Conservation (phyloP, 2,888 invertebrate genomes). For the Lochmaea crataegi region DNA sequence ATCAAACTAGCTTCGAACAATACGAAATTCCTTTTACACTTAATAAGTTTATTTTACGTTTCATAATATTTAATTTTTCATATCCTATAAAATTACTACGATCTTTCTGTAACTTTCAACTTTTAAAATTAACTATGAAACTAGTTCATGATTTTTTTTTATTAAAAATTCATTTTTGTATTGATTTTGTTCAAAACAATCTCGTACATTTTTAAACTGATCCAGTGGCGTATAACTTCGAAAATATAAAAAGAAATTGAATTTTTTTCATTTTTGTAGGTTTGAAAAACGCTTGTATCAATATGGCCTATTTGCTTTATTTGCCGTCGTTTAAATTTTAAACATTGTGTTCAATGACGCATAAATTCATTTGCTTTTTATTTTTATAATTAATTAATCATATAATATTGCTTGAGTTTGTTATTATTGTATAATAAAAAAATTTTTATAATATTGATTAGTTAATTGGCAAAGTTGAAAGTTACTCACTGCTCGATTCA, state of each 20-base stretch:
- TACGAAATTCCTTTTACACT: not conserved
- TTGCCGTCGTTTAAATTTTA: no score
- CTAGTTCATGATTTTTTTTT: not conserved
- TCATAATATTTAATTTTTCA: slow-evolving; percentile 9
- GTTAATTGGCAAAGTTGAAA: not conserved
- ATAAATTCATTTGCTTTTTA: no score
- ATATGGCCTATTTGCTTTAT: no score
- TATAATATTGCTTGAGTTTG: no score
- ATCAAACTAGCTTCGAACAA: not conserved
- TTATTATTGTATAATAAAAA: no score
- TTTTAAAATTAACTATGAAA: not conserved
- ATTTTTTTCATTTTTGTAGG: no score
- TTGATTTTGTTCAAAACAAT: not conserved
- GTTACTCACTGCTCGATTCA: not conserved
- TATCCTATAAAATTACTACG: not conserved
- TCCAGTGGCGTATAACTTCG: no score
- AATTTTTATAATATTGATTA: not conserved
- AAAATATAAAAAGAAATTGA: no score
- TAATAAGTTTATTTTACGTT: not conserved
- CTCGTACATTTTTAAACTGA: no score
- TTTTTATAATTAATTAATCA: no score
- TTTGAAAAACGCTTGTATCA: no score
- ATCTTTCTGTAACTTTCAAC: not conserved
- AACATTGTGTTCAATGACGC: no score
- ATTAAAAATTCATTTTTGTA: not conserved